A percentile compares a stretch with the other conserved stretches of the same genome.
Conservation (phyloP, 2,113 vertebrate species). For the Glaucomys volans region DNA sequence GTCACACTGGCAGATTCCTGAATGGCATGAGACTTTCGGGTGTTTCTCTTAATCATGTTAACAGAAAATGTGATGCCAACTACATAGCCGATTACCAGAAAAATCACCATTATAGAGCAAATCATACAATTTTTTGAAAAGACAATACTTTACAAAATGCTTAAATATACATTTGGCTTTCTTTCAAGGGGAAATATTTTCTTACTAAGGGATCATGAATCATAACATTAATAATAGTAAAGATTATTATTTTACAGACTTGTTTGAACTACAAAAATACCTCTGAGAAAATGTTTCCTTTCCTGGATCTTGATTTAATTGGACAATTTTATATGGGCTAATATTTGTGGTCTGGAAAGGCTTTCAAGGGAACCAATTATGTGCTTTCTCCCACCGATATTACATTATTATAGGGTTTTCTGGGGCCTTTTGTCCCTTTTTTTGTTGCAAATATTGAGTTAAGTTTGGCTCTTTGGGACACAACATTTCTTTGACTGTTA, state of each 20-base stretch:
- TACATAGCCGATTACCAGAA: neutral
- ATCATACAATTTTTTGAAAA: neutral
- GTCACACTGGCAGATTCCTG: neutral
- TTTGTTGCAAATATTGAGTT: conserved; percentile 83
- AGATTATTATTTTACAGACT: conserved; percentile 70
- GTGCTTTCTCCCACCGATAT: conserved; percentile 67
- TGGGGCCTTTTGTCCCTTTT: conserved; percentile 68
- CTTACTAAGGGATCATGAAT: conserved; percentile 52
- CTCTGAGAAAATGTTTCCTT: conserved; percentile 77
- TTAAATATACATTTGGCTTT: neutral
- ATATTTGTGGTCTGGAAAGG: conserved; percentile 79
- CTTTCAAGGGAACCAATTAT: conserved; percentile 85
- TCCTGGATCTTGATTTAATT: conserved; percentile 78
- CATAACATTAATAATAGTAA: conserved; percentile 78
- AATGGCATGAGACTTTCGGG: neutral
- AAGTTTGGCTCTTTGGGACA: conserved; percentile 75
- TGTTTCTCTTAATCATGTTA: neutral
- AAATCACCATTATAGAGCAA: neutral
- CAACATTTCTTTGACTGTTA: conserved; percentile 74
- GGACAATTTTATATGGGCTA: conserved; percentile 82
- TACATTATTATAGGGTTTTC: conserved; percentile 68
- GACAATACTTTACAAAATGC: neutral
- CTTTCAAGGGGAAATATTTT: conserved; percentile 44
- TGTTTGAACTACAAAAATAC: conserved; percentile 72
- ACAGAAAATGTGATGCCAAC: neutral